phyloP scores from a whole-genome alignment of 2,888 invertebrate genomes.

The Cordylochernes scorpioides region DNA sequence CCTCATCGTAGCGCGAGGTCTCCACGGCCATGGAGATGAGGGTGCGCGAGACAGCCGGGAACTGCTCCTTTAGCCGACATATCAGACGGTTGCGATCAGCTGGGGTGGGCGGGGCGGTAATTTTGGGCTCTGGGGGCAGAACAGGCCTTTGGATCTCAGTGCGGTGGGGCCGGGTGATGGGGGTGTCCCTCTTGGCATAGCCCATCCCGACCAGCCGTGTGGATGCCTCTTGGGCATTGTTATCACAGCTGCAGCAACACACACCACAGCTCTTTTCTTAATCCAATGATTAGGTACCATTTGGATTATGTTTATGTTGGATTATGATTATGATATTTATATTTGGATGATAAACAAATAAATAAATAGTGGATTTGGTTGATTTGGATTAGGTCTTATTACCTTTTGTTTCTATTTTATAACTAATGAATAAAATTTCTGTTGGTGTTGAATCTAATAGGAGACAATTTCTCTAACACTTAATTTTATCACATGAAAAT shows the following conservation, averaged over 20 bases:
- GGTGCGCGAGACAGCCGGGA: conserved; percentile 45
- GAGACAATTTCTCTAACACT: too few relatives aligned
- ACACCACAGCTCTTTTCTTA: too few relatives aligned
- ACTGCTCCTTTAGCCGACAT: conserved; percentile 34
- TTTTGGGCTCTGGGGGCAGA: conserved; percentile 11
- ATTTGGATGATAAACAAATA: too few relatives aligned
- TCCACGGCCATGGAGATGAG: conserved; percentile 60
- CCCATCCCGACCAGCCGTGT: conserved; percentile 53
- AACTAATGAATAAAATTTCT: too few relatives aligned
- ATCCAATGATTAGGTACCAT: too few relatives aligned
- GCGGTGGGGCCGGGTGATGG: conserved; percentile 26
- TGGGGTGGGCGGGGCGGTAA: conserved; percentile 11
- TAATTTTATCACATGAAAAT: too few relatives aligned
- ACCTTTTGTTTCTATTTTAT: too few relatives aligned
- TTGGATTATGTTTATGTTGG: too few relatives aligned
- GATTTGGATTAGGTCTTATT: too few relatives aligned
- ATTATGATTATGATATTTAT: too few relatives aligned
- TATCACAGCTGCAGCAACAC: conserved; percentile 38
- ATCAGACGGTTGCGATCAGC: conserved; percentile 16
- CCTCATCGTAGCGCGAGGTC: conserved; percentile 58
- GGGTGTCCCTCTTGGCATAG: conserved; percentile 44
- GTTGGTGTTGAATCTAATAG: too few relatives aligned
- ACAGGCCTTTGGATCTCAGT: conserved; percentile 9
- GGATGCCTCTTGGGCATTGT: conserved; percentile 64
- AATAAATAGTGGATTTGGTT: too few relatives aligned